phyloP scores from a whole-genome alignment of 2,797 vertebrate genomes.

The Octomys mimax region DNA sequence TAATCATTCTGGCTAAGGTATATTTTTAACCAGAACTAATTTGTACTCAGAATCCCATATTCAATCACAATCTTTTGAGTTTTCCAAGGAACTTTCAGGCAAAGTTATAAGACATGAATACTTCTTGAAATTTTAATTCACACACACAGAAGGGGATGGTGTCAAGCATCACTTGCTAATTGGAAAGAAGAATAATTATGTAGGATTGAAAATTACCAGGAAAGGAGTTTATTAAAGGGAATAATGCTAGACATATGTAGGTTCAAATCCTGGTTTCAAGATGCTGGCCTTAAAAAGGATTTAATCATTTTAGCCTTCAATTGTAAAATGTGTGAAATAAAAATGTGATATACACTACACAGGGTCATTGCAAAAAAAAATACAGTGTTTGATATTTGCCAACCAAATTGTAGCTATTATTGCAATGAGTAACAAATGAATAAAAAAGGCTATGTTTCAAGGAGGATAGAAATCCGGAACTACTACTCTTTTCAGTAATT shows the following conservation, averaged over 20 bases:
- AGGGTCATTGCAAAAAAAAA: neutral
- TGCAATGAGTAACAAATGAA: neutral
- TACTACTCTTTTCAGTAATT: neutral
- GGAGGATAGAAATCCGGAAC: neutral
- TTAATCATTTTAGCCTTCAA: neutral
- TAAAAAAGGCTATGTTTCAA: neutral
- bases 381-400: neutral
- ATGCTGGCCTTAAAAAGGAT: neutral
- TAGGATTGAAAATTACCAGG: neutral
- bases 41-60: neutral
- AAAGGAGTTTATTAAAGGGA: neutral
- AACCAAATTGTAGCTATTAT: neutral
- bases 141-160: neutral
- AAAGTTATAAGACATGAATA: neutral
- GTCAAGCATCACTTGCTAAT: neutral
- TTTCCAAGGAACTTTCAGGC: neutral
- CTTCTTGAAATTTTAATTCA: neutral
- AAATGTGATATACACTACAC: neutral
- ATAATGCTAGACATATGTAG: neutral
- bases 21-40: slow-evolving; percentile 18
- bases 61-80: neutral
- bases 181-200: neutral
- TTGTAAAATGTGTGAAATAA: slow-evolving; percentile 27
- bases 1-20: neutral
- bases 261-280: neutral